phyloP scores from a whole-genome alignment of 1,140 invertebrate genomes.

The Tribolium castaneum region DNA sequence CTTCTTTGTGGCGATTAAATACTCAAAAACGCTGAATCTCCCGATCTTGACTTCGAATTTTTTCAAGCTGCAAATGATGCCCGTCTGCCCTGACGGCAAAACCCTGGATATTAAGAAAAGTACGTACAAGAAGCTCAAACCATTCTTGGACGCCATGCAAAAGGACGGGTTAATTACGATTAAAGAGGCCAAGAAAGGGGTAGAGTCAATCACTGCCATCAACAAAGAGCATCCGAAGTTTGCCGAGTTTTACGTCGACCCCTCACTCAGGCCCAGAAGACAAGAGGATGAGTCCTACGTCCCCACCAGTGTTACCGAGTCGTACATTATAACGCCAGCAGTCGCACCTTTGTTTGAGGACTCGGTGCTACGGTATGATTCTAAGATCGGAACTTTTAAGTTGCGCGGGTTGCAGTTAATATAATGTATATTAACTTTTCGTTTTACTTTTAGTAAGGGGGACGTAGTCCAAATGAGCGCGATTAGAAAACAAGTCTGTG shows the following conservation, averaged over 20 bases:
- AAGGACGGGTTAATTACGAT: conserved; percentile 71
- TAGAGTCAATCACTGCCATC: conserved; percentile 75
- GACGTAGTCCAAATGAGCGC: conserved; percentile 74
- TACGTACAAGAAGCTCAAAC: conserved; percentile 88
- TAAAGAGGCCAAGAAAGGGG: conserved; percentile 78
- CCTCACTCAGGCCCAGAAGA: conserved; percentile 54
- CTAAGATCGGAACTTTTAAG: neutral
- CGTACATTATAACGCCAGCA: conserved; percentile 76
- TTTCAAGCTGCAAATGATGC: conserved; percentile 82
- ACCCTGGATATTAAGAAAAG: conserved; percentile 90
- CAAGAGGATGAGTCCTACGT: conserved; percentile 51
- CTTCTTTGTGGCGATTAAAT: conserved; percentile 82
- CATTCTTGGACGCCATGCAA: conserved; percentile 80
- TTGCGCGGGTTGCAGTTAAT: too few species aligned
- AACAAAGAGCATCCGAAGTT: conserved; percentile 69
- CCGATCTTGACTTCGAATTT: conserved; percentile 82
- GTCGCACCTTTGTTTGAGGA: conserved; percentile 74
- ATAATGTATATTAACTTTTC: neutral
- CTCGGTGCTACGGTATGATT: conserved; percentile 67
- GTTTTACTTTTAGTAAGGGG: conserved; percentile 77
- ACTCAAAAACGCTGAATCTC: conserved; percentile 71
- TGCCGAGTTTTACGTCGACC: conserved; percentile 59
- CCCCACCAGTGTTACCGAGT: conserved; percentile 71
- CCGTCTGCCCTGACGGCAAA: conserved; percentile 74
- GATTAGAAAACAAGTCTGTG: conserved; percentile 77